Base-by-base conservation (phyloP, 1,140 invertebrate genomes). In the Magallana angulata region DNA sequence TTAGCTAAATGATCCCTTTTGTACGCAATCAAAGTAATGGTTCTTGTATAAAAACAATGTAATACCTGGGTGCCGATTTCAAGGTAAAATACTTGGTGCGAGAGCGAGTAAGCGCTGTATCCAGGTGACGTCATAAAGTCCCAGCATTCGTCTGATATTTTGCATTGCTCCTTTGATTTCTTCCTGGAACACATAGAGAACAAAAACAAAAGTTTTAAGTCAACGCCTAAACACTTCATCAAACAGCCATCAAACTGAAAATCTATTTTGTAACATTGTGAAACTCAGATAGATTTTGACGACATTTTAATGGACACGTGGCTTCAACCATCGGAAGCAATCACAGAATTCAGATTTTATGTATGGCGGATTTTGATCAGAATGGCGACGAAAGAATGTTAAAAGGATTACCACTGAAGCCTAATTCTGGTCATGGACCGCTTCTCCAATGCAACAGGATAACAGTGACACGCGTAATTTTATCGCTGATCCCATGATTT, bases 71-170 rank as follows among this genome's bases (percentile, higher is more conserved):
- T 87, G 84, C 90, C 93, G 48, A 94, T 93, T 89, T 93, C 89
- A 7, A 94, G 85, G 86, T 94, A 94, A 85, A 94, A 93, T 8
- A 93, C 86, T 90, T 94, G 84, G 85, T 94, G 93, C 14, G 93
- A 91, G 18, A 94, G 89, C 11, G 93, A 93, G 87, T 94, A 94
- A 9, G 88, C 85, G 48, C 85, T 90, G 86, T 93, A 93, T 0
- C 91, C 90, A 1, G 87, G 80, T 71, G 82, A 57, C 7, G 93
- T 93, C 93, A 94, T 93, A 57, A 87, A 59, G 1, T 86, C 60
- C 93, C 93, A 94, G 60, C 93, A 94, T 36, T 91, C 36, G 30
- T 91, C 88, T 0, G 93, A 92, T 80, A 93, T 91, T 14, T 68
- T 76, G 85, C 93, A 94, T 9, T 71, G 60, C 30, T 85, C 80